Evolutionary conservation across 1,140 invertebrate species (phyloP), one percentile per base, ranked within the genome.

Genomic region (Homalodisca vitripennis): DNA sequence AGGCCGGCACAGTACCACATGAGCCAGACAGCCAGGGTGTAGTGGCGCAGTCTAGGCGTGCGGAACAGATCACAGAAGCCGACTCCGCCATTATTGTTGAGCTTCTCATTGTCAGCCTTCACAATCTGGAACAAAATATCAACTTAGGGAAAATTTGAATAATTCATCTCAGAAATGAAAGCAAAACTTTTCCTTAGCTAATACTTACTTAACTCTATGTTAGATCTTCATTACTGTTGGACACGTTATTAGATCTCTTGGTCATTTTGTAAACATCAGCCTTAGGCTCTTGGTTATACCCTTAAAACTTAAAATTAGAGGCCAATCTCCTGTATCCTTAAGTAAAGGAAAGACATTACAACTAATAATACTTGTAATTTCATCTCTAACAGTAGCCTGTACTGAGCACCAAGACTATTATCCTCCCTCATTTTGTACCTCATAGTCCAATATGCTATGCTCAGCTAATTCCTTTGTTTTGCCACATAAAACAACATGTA

Each of bases 1-100:
- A 73, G 34, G 1, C 69, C 69, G 2, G 69, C 65, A 0, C 67
- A 14, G 60, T 68, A 73, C 72, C 72, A 73, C 34, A 14, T 64
- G 66, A 68, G 17, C 41, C 67, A 71, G 20, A 71, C n/a, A 29
- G 26, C 48, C 1, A 73, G n/a, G 3, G 47, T 63, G 47, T 70
- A 67, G 0, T 24, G 32, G 6, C 70, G 32, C 12, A 73, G 29
- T 20, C 64, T 14, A 22, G 65, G 72, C 10, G 55, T 27, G n/a
- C 60, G n/a, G 32, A 70, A 30, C 13, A 70, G 31, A 27, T 51
- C 70, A 30, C 26, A 27, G 1, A 72, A 6, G 29, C 55, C 26
- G 2, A 13, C n/a, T n/a, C n/a, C 29, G 55, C 27, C 14, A 24
- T 10, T 12, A 27, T n/a, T 26, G 26, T 10, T 12, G 3, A 3